Conservation (phyloP, 2,888 invertebrate genomes). For the Nematopogon swammerdamellus region DNA sequence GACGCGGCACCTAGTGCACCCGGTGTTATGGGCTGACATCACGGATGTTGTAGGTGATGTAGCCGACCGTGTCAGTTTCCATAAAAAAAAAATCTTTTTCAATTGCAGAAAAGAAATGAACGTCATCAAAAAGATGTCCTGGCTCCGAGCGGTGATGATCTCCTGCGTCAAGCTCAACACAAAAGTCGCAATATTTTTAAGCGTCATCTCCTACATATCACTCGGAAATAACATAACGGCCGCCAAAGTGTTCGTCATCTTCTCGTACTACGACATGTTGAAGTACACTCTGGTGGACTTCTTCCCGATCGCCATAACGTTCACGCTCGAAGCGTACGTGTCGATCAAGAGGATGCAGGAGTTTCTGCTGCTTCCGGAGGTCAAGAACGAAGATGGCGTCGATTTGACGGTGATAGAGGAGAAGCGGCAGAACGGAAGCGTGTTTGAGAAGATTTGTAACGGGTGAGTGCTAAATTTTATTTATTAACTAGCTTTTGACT, state of each 20-base stretch:
- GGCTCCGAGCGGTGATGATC: constrained; percentile 64
- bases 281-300: constrained; percentile 77
- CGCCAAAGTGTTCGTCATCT: constrained; percentile 73
- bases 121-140: constrained; percentile 63
- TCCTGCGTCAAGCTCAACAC: constrained; percentile 75
- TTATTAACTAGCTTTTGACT: too few relatives aligned
- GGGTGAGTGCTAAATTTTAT: constrained; percentile 30
- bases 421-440: constrained; percentile 22
- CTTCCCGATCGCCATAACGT: constrained; percentile 75
- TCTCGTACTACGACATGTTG: constrained; percentile 77
- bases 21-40: too few relatives aligned
- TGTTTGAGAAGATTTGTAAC: constrained; percentile 45
- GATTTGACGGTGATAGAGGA: constrained; percentile 33
- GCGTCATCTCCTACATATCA: constrained; percentile 66
- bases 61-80: too few relatives aligned
- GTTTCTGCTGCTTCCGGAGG: constrained; percentile 50
- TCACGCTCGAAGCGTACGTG: constrained; percentile 72
- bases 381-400: constrained; percentile 32
- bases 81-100: too few relatives aligned
- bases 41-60: too few relatives aligned
- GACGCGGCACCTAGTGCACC: too few relatives aligned
- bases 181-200: constrained; percentile 74
- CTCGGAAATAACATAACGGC: constrained; percentile 66
- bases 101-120: constrained; percentile 62
- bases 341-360: constrained; percentile 69